Conservation (phyloP, 2,113 vertebrate species). For the Gambusia affinis region DNA sequence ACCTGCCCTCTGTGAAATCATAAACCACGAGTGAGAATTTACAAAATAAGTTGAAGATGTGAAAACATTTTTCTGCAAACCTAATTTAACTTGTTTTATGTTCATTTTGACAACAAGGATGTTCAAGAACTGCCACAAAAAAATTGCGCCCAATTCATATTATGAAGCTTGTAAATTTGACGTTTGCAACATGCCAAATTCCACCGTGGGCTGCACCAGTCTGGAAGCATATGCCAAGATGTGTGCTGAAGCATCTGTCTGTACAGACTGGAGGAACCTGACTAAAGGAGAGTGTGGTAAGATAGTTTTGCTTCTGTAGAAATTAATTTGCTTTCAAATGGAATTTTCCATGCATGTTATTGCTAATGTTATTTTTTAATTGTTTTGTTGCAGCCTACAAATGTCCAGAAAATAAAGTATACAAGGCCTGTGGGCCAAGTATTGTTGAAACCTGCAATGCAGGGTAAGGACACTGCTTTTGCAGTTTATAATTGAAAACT, state of each 20-base stretch:
- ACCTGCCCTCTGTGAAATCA: slow-evolving; percentile 76
- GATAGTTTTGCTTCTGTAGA: slow-evolving; percentile 37
- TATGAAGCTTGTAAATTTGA: slow-evolving; percentile 86
- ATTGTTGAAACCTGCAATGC: slow-evolving; percentile 79
- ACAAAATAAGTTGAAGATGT: neutral
- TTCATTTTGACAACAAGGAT: slow-evolving; percentile 70
- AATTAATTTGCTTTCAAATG: neutral
- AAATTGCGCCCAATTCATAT: slow-evolving; percentile 70
- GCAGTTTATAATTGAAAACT: neutral
- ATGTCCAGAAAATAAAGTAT: slow-evolving; percentile 80
- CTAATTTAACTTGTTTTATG: slow-evolving; percentile 2
- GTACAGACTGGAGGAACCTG: slow-evolving; percentile 84
- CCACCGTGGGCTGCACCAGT: slow-evolving; percentile 74
- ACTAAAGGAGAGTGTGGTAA: slow-evolving; percentile 84
- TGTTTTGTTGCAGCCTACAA: slow-evolving; percentile 70
- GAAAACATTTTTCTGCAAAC: neutral
- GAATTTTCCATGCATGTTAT: neutral
- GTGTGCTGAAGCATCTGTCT: slow-evolving; percentile 80
- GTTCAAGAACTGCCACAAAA: slow-evolving; percentile 80
- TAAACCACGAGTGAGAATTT: slow-evolving; percentile 84
- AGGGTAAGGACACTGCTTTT: slow-evolving; percentile 69
- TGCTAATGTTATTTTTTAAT: neutral
- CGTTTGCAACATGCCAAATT: slow-evolving; percentile 64
- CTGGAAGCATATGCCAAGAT: slow-evolving; percentile 82
- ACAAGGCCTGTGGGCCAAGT: slow-evolving; percentile 83